Evolutionary conservation across 2,797 vertebrate genomes (phyloP), one percentile per base, ranked within the genome.

Genomic region (Neosalanx taihuensis): DNA sequence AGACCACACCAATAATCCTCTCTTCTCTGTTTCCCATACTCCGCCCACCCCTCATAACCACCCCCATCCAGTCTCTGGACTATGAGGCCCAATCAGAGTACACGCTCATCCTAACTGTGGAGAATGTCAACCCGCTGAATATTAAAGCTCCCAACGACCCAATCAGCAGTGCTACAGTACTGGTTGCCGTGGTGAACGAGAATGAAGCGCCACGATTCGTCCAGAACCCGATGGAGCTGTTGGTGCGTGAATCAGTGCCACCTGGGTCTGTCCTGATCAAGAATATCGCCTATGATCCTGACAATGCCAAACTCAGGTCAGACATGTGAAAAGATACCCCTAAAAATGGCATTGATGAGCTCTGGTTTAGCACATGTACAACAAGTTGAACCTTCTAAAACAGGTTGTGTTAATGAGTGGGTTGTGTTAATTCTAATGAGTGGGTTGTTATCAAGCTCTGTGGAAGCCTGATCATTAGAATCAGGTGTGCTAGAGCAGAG

Each of bases 171-270:
- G 94, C 96, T 18, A 91, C 81, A 0, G 91, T 98, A 72, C 77
- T 69, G 0, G 86, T 99, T 78, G 84, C 61, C 0, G 95, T 98
- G 6, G 77, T 81, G 62, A 96, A 99, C 0, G 83, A 94, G 75
- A 99, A 99, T 0, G 97, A 99, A 81, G 89, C 95, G 0, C 97
- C 97, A 0, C 57, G 79, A 75, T 98, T 99, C 85, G 89, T 70
- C 0, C 88, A 93, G 26, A 91, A 96, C 84, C 95, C 96, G 0
- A 94, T 95, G 70, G 33, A 85, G 64, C 90, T 95, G 46, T 87
- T 89, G 2, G 91, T 96, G 61, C 89, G 89, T 0, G 97, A 99
- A 83, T 96, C 95, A 0, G 88, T 89, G 0, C 72, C 72, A 0
- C 92, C 94, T 0, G 95, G 95, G 3, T 95, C 94, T 1, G 6